phyloP scores from a whole-genome alignment of 1,140 invertebrate genomes.

The Bombus picipes region DNA sequence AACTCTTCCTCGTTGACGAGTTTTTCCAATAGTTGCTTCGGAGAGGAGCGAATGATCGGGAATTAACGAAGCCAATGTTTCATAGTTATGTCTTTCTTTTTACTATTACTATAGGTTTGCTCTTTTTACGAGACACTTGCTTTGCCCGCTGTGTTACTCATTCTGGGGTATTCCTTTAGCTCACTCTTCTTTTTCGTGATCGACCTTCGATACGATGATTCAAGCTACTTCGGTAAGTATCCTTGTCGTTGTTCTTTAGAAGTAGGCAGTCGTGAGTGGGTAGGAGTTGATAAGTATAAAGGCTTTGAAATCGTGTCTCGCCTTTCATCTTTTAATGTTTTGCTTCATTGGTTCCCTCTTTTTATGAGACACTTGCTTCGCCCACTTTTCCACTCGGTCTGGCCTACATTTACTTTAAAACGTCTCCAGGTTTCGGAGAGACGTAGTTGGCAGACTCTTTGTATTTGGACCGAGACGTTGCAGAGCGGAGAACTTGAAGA shows the following conservation, averaged over 20 bases:
- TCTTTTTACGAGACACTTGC: neutral
- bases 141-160: neutral
- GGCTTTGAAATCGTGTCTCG: neutral
- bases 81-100: neutral
- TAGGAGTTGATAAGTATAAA: neutral
- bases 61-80: neutral
- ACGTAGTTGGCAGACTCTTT: neutral
- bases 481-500: no score
- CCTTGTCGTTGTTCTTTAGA: neutral
- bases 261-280: neutral
- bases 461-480: no score
- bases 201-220: neutral
- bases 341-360: neutral
- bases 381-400: neutral
- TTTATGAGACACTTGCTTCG: no score
- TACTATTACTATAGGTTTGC: neutral
- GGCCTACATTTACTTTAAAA: neutral
- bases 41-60: neutral
- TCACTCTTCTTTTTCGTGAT: neutral
- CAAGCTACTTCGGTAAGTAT: neutral
- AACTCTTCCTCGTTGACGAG: neutral
- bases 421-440: neutral
- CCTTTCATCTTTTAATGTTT: neutral
- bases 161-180: neutral
- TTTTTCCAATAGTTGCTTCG: neutral